Evolutionary conservation across 2,888 invertebrate species (phyloP), one percentile per base, ranked within the genome.

Genomic region (Rutpela maculata): DNA sequence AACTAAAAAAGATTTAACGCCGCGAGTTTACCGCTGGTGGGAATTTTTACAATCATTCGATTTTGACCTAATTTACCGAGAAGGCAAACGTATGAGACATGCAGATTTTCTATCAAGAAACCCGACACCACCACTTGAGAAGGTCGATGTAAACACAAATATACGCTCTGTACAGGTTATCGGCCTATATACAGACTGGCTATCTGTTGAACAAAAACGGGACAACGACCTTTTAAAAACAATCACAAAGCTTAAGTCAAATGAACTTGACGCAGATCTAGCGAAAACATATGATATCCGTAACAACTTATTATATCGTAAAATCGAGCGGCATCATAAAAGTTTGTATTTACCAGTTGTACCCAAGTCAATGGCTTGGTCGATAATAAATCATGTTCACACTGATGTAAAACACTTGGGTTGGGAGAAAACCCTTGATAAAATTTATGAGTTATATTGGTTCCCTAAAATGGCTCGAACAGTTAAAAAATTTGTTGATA

Each of bases 401-500:
- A 82, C 83, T 0, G 57, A 78, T 0, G 10, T 86, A 0, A 60
- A 82, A 22, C 86, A 87, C 55, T 62, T 85, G 0, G 84, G 85
- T 0, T 82, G 77, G 75, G 66, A 77, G n/a, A 77, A 70, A 70
- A 77, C 77, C 4, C 35, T 78, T 2, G 72, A 75, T 55, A 71
- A 86, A 69, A n/a, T 82, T 0, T 86, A 85, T 35, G 78, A 86
- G 4, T 69, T 78, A 17, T 87, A 86, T 55, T 88, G 87, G 87
- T 88, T 88, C 65, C 75, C 75, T 0, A 59, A 79, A 1, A 87
- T 87, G 86, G 7, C 83, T 0, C 82, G 81, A 35, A 85, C 80
- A 55, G 86, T 88, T 0, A 71, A 84, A 56, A 86, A 85, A 71
- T 88, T n/a, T n/a, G n/a, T n/a, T n/a, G n/a, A n/a, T n/a, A n/a